Evolutionary conservation across 2,113 vertebrate species (phyloP).

Genomic region (Peucedramus taeniatus): DNA sequence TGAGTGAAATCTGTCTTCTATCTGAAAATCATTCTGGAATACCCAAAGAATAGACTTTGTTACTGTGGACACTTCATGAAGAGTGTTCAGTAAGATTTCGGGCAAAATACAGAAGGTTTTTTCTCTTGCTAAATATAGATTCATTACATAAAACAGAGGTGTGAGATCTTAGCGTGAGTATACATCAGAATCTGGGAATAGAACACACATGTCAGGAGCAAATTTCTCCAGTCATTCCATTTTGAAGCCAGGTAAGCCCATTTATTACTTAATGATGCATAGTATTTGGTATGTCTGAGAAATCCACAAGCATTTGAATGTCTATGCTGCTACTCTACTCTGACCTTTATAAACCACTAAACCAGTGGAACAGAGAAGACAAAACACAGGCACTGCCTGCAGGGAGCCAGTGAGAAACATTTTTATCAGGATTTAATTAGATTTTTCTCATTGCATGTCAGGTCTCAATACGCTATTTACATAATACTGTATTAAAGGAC

Average conservation of each 20-base stretch:
- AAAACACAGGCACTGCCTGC: not conserved
- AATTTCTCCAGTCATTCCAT: not conserved
- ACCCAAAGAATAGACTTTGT: not conserved
- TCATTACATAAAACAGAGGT: not conserved
- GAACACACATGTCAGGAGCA: not conserved
- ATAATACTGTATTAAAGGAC: not conserved
- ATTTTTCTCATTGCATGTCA: not conserved
- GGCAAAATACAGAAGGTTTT: not conserved
- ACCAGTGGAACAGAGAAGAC: not conserved
- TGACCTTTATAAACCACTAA: constrained; percentile 25
- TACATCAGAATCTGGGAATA: not conserved
- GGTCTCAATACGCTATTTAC: not conserved
- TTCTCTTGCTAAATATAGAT: not conserved
- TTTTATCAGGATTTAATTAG: constrained; percentile 45
- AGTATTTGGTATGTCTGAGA: not conserved
- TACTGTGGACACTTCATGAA: not conserved
- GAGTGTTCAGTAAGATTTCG: not conserved
- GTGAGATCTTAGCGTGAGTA: not conserved
- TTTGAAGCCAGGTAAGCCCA: not conserved
- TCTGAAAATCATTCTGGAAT: not conserved
- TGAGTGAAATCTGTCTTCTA: not conserved
- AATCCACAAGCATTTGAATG: not conserved
- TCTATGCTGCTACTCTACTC: not conserved
- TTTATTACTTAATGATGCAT: not conserved
- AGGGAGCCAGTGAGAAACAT: not conserved